These are phyloP conservation scores for Mus minutoides DNA, from an alignment of 2,797 vertebrate species.

Conservation along the genomic window DNA sequence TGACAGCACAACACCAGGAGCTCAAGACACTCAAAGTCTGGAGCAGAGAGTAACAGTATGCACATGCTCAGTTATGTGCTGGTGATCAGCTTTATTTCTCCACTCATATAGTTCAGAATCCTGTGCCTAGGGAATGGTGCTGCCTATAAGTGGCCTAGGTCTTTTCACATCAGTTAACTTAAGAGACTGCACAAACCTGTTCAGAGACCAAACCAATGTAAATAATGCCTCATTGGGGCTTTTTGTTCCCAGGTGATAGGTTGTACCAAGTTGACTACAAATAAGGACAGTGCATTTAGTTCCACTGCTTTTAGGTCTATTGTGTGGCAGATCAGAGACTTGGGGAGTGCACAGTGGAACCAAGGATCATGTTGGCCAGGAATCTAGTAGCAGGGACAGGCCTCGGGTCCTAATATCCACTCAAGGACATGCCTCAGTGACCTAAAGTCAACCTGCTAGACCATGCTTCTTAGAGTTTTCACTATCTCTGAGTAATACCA, in stretches of 20 bases:
- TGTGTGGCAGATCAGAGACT: neutral
- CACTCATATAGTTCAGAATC: neutral
- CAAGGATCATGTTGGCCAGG: neutral
- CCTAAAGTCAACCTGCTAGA: neutral
- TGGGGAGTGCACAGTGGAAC: neutral
- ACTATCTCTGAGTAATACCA: neutral
- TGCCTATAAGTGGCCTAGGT: neutral
- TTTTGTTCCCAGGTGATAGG: neutral
- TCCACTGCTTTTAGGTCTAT: neutral
- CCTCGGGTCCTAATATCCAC: no score
- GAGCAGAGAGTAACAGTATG: neutral
- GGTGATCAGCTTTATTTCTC: neutral
- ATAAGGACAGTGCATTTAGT: no score
- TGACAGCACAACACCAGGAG: neutral
- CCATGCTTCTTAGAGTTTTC: neutral
- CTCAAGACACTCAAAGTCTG: neutral
- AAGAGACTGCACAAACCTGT: neutral
- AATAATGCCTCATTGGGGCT: neutral
- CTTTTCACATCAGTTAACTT: neutral
- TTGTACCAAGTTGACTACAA: neutral
- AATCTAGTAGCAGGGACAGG: neutral
- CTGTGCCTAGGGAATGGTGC: neutral
- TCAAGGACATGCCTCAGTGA: neutral
- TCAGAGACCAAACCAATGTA: neutral
- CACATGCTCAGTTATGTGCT: no score